These are phyloP conservation scores for Synergus itoensis DNA, from an alignment of 2,888 invertebrate species.

Conservation along the genomic window DNA sequence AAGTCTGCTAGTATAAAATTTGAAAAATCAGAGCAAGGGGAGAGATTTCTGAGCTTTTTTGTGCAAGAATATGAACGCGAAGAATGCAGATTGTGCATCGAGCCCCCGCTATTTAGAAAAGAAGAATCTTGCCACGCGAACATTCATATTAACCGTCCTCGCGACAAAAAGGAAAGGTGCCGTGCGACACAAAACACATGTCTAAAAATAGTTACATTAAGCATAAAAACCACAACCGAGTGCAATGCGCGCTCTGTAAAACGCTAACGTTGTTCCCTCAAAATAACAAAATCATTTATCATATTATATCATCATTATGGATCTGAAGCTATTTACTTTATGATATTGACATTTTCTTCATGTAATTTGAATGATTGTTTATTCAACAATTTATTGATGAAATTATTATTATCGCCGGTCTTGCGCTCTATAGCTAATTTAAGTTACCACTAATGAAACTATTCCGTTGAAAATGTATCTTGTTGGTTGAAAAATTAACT, in stretches of 20 bases:
- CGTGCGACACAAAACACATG: conserved; percentile 26
- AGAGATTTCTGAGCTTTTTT: neutral
- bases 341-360: too few relatives aligned
- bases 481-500: too few relatives aligned
- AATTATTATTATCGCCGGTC: too few relatives aligned
- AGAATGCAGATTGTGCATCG: neutral
- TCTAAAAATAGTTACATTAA: conserved; percentile 32
- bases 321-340: too few relatives aligned
- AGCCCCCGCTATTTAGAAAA: conserved; percentile 3
- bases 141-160: neutral
- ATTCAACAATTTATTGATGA: too few relatives aligned
- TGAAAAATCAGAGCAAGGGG: neutral
- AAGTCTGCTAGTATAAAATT: neutral
- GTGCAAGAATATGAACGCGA: neutral
- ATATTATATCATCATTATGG: too few relatives aligned
- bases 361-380: too few relatives aligned
- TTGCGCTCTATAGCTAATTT: too few relatives aligned
- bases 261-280: neutral
- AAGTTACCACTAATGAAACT: too few relatives aligned
- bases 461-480: too few relatives aligned
- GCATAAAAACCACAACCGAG: conserved; percentile 8
- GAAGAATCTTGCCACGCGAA: conserved; percentile 1
- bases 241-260: conserved; percentile 5
- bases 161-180: conserved; percentile 23
- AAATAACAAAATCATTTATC: neutral